These are phyloP conservation scores for Suillia variegata DNA, from an alignment of 2,888 invertebrate species.

Conservation along the genomic window DNA sequence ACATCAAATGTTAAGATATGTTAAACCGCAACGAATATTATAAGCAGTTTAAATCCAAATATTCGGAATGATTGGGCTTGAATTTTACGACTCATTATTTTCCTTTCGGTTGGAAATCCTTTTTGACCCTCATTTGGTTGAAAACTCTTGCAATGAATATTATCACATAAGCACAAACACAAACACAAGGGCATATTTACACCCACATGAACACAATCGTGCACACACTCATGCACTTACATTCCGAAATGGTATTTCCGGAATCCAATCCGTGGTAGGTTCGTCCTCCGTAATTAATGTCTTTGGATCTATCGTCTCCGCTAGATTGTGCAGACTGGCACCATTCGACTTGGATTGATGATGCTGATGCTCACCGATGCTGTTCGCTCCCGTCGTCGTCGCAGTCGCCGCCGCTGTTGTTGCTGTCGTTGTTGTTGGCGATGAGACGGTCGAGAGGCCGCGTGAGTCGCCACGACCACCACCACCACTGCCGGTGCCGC, in stretches of 20 bases:
- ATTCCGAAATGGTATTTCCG: slow-evolving; percentile 91
- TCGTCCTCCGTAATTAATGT: slow-evolving; percentile 74
- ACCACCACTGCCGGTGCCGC: not conserved
- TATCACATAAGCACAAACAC: too few relatives aligned
- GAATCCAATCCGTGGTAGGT: slow-evolving; percentile 82
- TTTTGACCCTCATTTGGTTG: too few relatives aligned
- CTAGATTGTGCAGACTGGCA: slow-evolving; percentile 39
- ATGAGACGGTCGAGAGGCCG: slow-evolving; percentile 42
- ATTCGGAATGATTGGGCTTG: too few relatives aligned
- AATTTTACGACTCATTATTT: too few relatives aligned
- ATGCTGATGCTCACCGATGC: too few relatives aligned
- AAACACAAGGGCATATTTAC: too few relatives aligned
- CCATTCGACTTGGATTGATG: slow-evolving; percentile 41
- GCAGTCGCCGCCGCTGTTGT: slow-evolving; percentile 37
- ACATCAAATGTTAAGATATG: too few relatives aligned
- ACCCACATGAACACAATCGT: not conserved
- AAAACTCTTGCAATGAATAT: too few relatives aligned
- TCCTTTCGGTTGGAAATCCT: too few relatives aligned
- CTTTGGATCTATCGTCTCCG: slow-evolving; percentile 56
- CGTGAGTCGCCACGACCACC: not conserved
- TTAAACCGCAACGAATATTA: too few relatives aligned
- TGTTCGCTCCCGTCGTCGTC: too few relatives aligned
- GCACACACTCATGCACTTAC: slow-evolving; percentile 62
- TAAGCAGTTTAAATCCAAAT: too few relatives aligned
- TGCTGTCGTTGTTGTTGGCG: slow-evolving; percentile 43